A percentile compares a stretch with the other conserved stretches of the same genome.
These are phyloP conservation scores for Tragelaphus imberbis DNA, from an alignment of 2,113 vertebrate species.

Conservation along the genomic window DNA sequence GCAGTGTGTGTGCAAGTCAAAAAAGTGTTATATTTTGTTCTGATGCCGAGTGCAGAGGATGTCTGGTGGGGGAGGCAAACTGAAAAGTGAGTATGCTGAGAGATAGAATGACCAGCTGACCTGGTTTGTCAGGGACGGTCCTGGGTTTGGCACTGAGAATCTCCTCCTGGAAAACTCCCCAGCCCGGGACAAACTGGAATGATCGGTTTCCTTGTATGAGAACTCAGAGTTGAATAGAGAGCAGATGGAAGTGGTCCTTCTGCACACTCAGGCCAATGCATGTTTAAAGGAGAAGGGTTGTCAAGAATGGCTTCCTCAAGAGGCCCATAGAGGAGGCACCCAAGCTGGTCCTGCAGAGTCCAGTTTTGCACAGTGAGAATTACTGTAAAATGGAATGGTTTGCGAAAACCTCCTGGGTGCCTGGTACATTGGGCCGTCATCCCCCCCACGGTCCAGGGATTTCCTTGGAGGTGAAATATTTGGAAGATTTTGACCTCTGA, in stretches of 20 bases:
- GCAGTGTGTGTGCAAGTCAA: neutral
- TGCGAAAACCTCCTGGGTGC: neutral
- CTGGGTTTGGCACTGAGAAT: neutral
- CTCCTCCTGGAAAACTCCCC: neutral
- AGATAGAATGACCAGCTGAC: neutral
- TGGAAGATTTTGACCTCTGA: neutral
- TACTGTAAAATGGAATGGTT: neutral
- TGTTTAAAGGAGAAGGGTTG: neutral
- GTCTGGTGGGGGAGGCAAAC: neutral
- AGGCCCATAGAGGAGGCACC: neutral
- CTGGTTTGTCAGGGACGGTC: neutral
- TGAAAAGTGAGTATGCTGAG: neutral
- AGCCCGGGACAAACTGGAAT: neutral
- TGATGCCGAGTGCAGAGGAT: neutral
- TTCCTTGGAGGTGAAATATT: neutral
- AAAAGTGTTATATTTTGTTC: neutral
- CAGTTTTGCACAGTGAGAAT: neutral
- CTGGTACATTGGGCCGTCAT: neutral
- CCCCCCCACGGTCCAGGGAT: neutral
- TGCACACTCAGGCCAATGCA: neutral
- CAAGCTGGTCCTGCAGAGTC: neutral
- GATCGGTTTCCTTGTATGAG: neutral
- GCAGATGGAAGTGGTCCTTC: neutral
- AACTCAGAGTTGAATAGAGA: neutral
- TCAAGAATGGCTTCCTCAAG: neutral